Evolutionary conservation across 2,888 invertebrate species (phyloP).

Genomic region (Tipula lateralis): DNA sequence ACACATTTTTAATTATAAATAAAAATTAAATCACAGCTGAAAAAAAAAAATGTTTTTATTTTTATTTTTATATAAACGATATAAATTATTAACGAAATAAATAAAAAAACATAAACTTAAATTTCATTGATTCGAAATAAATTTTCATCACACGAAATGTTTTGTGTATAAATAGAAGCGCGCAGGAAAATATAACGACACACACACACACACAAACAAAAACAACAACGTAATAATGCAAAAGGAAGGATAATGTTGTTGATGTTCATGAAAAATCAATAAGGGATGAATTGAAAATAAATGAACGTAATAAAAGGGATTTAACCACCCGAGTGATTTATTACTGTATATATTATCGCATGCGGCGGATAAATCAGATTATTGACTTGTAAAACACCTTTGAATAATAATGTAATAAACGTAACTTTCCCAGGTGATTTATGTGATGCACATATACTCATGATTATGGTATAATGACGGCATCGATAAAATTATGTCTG

Average conservation of each 20-base stretch:
- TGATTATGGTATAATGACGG: too few relatives aligned
- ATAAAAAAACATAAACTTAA: background rate
- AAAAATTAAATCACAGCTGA: conserved; percentile 19
- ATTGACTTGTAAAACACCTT: conserved; percentile 9
- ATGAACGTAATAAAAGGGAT: background rate
- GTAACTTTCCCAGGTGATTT: background rate
- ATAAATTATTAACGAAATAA: conserved; percentile 7
- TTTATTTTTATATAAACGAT: background rate
- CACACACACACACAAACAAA: background rate
- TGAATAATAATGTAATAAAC: background rate
- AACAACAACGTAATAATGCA: background rate
- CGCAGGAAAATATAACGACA: background rate
- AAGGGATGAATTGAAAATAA: background rate
- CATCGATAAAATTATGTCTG: too few relatives aligned
- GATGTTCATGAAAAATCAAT: conserved; percentile 3
- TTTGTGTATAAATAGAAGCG: background rate
- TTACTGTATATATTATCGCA: background rate
- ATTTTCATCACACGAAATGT: conserved; percentile 2
- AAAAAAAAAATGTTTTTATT: background rate
- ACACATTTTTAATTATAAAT: conserved; percentile 19
- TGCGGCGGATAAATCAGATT: background rate
- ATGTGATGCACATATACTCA: background rate
- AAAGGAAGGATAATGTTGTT: conserved; percentile 7
- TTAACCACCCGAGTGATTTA: conserved; percentile 11
- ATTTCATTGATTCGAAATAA: conserved; percentile 16